A percentile compares a stretch with the other conserved stretches of the same genome.
Evolutionary conservation across 2,797 vertebrate species (phyloP).

Genomic region (Heliangelus exortis): DNA sequence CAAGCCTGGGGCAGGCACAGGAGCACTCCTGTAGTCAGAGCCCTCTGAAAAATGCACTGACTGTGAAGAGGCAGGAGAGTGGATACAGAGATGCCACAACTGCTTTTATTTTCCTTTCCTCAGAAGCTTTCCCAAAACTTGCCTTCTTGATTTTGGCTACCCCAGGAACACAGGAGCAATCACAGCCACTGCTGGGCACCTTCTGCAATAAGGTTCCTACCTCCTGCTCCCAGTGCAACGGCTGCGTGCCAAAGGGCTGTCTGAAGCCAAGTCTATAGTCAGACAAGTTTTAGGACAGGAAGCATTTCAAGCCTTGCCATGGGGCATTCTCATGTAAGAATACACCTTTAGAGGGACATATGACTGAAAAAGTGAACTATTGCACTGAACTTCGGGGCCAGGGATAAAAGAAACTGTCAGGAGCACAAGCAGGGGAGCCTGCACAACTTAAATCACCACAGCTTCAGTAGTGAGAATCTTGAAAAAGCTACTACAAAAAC

Average conservation of each 20-base stretch:
- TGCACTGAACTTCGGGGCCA: neutral
- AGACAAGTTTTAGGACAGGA: neutral
- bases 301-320: neutral
- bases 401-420: neutral
- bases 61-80: rapidly evolving
- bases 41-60: neutral
- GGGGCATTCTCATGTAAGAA: neutral
- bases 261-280: neutral
- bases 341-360: neutral
- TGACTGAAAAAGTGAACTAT: neutral
- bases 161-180: neutral
- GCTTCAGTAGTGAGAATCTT: neutral
- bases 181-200: neutral
- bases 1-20: neutral
- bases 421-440: neutral
- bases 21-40: neutral
- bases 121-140: neutral
- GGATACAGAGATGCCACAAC: rapidly evolving
- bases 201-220: neutral
- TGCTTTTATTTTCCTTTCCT: neutral
- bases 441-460: neutral
- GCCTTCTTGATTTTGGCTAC: neutral
- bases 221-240: neutral
- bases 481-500: neutral
- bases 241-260: rapidly evolving